Base-by-base conservation (phyloP, 2,888 invertebrate species). In the Dicyrtomina minuta region DNA sequence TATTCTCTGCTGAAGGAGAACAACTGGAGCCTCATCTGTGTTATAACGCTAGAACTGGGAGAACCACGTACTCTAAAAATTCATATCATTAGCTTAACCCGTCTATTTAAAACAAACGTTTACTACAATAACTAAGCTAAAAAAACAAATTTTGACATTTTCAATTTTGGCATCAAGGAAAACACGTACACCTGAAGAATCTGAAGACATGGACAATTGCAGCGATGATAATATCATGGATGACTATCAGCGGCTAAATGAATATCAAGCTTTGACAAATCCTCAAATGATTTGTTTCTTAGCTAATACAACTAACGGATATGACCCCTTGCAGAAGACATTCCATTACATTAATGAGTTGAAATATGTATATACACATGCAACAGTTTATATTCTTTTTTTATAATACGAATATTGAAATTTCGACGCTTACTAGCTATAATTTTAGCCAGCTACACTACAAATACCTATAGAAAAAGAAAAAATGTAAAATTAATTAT, bases 201-300 rank as follows among this genome's bases (percentile, higher is more conserved):
- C 20, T 46, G 5, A 33, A 20, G 5, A 17, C 5, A 3, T 46
- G 12, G 17, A n/a, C n/a, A 22, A n/a, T 43, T 17, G 26, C 39
- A 27, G 53, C 10, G 46, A 68, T 44, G 53, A 60, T n/a, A n/a
- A n/a, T 41, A n/a, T 49, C 71, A 62, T 44, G 56, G 8, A 49
- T 44, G 43, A 60, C 12, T 68, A 71, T 41, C 67, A 73, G 49
- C 33, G 73, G 5, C 59, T 70, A 15, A 46, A 74, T 26, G 68
- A 72, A 1, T 74, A 67, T 59, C 65, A 72, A 44, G 72, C 75
- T 1, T 24, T 70, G 2, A 60, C 69, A 0, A 51, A 64, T 1
- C 75, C 75, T 0, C 61, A 46, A 12, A 73, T 74, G 66, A 70
- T 75, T 39, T 72, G 74, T 39, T 74, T 70, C 51, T 58, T 70